A percentile compares a stretch with the other conserved stretches of the same genome.
Evolutionary conservation across 30 jellyfish, hydroid and myxozoan species (phyloP).

Genomic region (Chrysaora quinquecirrha): DNA sequence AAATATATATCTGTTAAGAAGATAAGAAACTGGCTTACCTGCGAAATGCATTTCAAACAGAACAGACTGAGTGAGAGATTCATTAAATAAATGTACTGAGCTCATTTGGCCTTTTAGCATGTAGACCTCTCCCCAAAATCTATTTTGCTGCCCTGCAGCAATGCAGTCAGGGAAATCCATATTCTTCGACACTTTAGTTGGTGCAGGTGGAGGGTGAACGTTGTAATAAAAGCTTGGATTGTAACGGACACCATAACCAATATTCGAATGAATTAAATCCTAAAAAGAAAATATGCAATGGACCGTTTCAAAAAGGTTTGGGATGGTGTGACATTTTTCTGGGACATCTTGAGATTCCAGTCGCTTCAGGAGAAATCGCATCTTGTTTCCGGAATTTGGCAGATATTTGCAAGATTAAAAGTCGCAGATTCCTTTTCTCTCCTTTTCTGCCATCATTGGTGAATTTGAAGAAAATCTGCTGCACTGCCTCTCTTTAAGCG

Average conservation of each 20-base stretch:
- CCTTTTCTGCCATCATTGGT: no score
- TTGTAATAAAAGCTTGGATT: conserved; percentile 73
- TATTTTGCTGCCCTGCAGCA: conserved; percentile 86
- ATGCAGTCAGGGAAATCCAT: conserved; percentile 68
- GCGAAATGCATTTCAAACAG: conserved; percentile 30
- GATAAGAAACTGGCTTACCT: conserved; percentile 42
- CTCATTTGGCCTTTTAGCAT: conserved; percentile 83
- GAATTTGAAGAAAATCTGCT: no score
- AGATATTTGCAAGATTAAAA: not conserved
- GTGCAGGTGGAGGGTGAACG: conserved; percentile 67
- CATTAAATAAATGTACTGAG: conserved; percentile 76
- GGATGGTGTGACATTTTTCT: no score
- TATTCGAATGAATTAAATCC: conserved; percentile 66
- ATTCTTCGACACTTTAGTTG: conserved; percentile 36
- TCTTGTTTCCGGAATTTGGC: not conserved
- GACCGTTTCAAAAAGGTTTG: no score
- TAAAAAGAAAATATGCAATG: no score
- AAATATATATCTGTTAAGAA: no score
- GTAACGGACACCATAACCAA: conserved; percentile 72
- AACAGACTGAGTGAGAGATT: conserved; percentile 41
- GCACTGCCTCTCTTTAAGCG: no score
- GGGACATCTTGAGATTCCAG: no score
- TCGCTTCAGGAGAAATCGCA: no score
- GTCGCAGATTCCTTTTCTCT: no score
- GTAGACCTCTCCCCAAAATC: conserved; percentile 78